Conservation (phyloP, 2,888 invertebrate genomes). For the Heliconius hortense region DNA sequence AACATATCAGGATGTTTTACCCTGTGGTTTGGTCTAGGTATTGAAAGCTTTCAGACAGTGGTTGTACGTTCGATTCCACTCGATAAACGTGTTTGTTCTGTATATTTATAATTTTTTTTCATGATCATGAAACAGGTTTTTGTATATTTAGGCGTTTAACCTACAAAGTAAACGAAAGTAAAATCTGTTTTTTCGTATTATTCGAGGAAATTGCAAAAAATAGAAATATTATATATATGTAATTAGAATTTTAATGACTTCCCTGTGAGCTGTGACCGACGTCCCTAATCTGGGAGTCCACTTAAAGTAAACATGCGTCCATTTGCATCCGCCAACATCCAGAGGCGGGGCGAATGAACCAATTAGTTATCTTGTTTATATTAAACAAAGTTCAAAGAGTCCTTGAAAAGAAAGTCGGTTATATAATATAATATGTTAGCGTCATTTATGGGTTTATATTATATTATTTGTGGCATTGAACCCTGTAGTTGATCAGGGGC, state of each 20-base stretch:
- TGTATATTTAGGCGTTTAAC: background rate
- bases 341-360: slow-evolving; percentile 44
- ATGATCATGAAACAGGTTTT: background rate
- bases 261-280: slow-evolving; percentile 41
- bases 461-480: background rate
- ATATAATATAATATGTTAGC: slow-evolving; percentile 32
- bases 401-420: slow-evolving; percentile 38
- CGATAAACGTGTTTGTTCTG: background rate
- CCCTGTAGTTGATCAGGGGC: background rate
- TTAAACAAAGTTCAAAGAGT: slow-evolving; percentile 42
- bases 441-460: slow-evolving; percentile 21
- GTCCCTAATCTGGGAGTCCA: slow-evolving; percentile 41
- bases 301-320: slow-evolving; percentile 43
- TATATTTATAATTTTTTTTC: background rate
- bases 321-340: slow-evolving; percentile 42
- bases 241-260: slow-evolving; percentile 36
- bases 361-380: slow-evolving; percentile 43
- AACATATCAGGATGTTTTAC: background rate
- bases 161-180: background rate
- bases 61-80: background rate
- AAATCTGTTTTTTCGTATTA: background rate
- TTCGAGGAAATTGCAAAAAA: slow-evolving; percentile 15
- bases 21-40: background rate
- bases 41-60: background rate
- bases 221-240: slow-evolving; percentile 13